phyloP scores from a whole-genome alignment of 2,888 invertebrate genomes.

The Philonicus albiceps region DNA sequence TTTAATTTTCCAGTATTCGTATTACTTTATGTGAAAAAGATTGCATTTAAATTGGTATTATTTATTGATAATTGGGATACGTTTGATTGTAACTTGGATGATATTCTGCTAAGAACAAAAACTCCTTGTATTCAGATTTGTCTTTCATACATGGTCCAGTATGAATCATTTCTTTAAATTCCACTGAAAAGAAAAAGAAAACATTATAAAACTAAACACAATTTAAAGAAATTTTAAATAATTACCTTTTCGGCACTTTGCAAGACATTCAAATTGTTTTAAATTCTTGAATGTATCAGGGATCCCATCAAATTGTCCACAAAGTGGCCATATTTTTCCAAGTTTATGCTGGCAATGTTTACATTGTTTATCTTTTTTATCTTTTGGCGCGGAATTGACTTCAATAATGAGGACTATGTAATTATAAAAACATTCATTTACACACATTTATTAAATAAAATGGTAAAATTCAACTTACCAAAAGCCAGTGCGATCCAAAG shows the following conservation, averaged over 20 bases:
- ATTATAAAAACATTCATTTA: neutral
- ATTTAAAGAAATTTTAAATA: too few species aligned
- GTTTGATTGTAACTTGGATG: neutral
- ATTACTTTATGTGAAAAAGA: too few species aligned
- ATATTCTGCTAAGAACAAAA: neutral
- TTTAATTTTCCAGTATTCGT: too few species aligned
- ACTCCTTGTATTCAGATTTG: neutral
- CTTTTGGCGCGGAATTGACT: neutral
- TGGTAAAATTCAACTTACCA: neutral
- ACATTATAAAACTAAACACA: neutral
- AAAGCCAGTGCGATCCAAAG: too few species aligned
- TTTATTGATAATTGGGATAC: neutral
- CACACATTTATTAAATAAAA: neutral
- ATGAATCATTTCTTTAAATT: neutral
- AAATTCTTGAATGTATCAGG: too few species aligned
- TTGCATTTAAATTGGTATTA: neutral
- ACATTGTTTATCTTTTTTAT: neutral
- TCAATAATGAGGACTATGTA: neutral
- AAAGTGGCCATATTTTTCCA: neutral
- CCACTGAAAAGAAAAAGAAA: neutral
- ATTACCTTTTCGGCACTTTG: too few species aligned
- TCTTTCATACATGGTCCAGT: neutral
- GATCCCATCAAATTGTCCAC: neutral
- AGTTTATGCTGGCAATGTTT: neutral
- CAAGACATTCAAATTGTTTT: neutral